phyloP scores from a whole-genome alignment of 2,888 invertebrate species.

The Apotomis betuletana region DNA sequence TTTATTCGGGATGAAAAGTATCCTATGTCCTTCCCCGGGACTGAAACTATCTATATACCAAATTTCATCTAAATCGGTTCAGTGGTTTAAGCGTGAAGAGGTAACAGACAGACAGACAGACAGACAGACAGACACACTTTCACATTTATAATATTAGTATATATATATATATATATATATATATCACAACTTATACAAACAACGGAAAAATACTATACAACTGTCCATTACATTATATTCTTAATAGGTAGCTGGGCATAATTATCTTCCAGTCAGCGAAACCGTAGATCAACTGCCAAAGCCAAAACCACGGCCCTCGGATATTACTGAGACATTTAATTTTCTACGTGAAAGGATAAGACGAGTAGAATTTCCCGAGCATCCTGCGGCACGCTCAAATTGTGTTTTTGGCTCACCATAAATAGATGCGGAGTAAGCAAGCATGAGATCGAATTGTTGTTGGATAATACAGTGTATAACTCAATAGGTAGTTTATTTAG shows the following conservation, averaged over 20 bases:
- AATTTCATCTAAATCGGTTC: too few species aligned
- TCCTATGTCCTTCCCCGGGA: too few species aligned
- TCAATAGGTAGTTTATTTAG: too few species aligned
- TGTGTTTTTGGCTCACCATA: slow-evolving; percentile 67
- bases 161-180: too few species aligned
- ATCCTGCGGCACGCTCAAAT: slow-evolving; percentile 68
- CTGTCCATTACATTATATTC: too few species aligned
- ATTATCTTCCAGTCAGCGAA: slow-evolving; percentile 46
- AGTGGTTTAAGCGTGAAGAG: too few species aligned
- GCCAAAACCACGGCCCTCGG: slow-evolving; percentile 69
- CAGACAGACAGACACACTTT: too few species aligned
- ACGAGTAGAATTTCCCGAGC: slow-evolving; percentile 73
- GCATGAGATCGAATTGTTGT: slow-evolving; percentile 37
- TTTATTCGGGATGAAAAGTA: too few species aligned
- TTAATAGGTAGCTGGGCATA: slow-evolving; percentile 13
- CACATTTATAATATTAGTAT: too few species aligned
- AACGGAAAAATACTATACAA: not conserved
- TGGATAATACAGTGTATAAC: slow-evolving; percentile 41
- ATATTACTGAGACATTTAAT: slow-evolving; percentile 82
- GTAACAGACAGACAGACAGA: too few species aligned
- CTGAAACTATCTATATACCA: too few species aligned
- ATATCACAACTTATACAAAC: too few species aligned
- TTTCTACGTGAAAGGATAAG: slow-evolving; percentile 83
- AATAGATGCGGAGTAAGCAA: slow-evolving; percentile 52
- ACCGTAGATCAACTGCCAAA: slow-evolving; percentile 78